Evolutionary conservation across 2,113 vertebrate genomes (phyloP), one percentile per base, ranked within the genome.

Genomic region (Daubentonia madagascariensis): DNA sequence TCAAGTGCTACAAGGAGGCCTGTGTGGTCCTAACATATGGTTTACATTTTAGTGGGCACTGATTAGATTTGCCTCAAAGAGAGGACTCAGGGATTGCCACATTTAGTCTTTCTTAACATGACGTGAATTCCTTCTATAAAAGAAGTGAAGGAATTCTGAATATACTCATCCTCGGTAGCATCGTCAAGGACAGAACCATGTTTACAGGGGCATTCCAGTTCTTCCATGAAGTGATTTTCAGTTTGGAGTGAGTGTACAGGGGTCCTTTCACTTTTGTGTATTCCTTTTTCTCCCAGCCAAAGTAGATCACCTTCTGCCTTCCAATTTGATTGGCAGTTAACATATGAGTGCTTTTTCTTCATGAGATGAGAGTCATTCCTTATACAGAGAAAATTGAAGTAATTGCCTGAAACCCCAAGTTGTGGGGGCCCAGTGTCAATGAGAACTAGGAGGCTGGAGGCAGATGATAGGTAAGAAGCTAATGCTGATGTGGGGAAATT

Each of bases 311-410:
- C 32, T 9, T 79, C 45, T 84, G 63, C 65, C 50, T 75, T 75
- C 50, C 92, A 22, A 59, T 86, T 93, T 23, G 37, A 40, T 83
- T 52, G 84, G 5, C 83, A 96, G n/a, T 37, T 85, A 65, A 52
- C 50, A 37, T 65, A 17, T 30, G 75, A 84, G 65, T 79, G 40
- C 8, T 73, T n/a, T 70, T 86, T 90, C 63, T 68, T 79, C 67
- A 45, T 16, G 75, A 94, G 40, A 13, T 89, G 22, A 89, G 23
- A 65, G 32, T 52, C 65, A 18, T 75, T 95, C 76, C 52, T 85
- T 81, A 2, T 59, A 20, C n/a, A 10, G 32, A 73, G 32, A 86
- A n/a, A 76, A 81, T 40, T 37, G 48, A 91, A 45, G 14, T 91
- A 92, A 80, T 76, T 93, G 35, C 48, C 90, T 4, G 0, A 54